Conservation (phyloP, 2,888 invertebrate genomes). For the Melieria omissa region DNA sequence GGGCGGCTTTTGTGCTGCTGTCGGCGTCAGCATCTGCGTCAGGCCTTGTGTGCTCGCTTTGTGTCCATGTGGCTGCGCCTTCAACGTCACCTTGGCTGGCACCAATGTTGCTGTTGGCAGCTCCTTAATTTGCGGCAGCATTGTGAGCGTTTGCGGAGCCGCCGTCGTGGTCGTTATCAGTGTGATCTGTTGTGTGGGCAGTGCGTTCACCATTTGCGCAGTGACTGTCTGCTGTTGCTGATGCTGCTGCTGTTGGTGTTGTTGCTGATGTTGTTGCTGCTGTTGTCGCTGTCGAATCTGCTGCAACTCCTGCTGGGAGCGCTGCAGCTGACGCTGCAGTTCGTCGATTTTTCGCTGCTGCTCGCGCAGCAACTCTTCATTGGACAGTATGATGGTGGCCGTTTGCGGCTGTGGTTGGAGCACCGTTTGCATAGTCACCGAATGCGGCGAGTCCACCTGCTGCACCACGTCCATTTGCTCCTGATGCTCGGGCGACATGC, state of each 20-base stretch:
- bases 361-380: conserved; percentile 82
- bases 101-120: conserved; percentile 1
- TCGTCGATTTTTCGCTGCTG: conserved; percentile 90
- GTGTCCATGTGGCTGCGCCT: conserved; percentile 38
- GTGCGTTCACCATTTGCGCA: conserved; percentile 54
- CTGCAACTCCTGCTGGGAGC: conserved; percentile 81
- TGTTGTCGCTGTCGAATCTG: conserved; percentile 73
- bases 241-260: conserved; percentile 51
- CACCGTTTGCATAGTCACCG: conserved; percentile 58
- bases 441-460: conserved; percentile 61
- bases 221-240: conserved; percentile 51
- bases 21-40: neutral
- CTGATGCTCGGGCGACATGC: conserved; percentile 53
- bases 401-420: conserved; percentile 60
- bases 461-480: conserved; percentile 67
- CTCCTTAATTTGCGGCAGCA: conserved; percentile 56
- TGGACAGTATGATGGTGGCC: conserved; percentile 65
- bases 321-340: conserved; percentile 82
- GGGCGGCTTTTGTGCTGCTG: conserved; percentile 30
- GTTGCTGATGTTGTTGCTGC: conserved; percentile 57
- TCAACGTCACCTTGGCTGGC: conserved; percentile 55
- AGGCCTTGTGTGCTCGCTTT: conserved; percentile 19
- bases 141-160: conserved; percentile 54
- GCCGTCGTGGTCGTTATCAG: conserved; percentile 58
- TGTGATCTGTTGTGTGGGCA: conserved; percentile 63